Evolutionary conservation across 2,113 vertebrate genomes (phyloP).

Genomic region (Etheostoma spectabile): DNA sequence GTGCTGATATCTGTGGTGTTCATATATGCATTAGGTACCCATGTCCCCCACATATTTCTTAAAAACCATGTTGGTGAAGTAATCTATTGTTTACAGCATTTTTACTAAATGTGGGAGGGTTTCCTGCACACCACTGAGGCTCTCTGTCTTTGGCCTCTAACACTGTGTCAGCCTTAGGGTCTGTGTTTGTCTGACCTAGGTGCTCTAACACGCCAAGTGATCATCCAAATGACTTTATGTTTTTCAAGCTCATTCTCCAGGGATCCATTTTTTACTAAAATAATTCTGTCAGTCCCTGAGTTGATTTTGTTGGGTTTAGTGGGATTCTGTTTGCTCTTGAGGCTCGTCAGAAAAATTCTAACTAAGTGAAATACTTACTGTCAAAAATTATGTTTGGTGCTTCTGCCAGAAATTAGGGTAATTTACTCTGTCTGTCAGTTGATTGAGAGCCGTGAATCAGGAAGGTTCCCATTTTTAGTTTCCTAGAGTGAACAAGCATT

Average conservation of each 20-base stretch:
- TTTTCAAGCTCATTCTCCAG: constrained; percentile 21
- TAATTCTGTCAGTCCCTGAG: neutral
- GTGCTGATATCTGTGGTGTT: constrained; percentile 9
- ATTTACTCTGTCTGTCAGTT: neutral
- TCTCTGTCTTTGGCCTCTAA: constrained; percentile 58
- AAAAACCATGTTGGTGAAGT: neutral
- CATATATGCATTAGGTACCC: constrained; percentile 8
- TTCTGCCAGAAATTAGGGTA: neutral
- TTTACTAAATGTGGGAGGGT: constrained; percentile 29
- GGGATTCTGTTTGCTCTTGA: neutral
- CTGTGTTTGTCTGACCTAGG: constrained; percentile 70
- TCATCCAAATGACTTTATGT: constrained; percentile 9
- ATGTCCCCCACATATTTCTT: neutral
- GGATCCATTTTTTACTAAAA: constrained; percentile 1
- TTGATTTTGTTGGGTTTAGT: neutral
- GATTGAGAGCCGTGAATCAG: neutral
- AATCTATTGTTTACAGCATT: constrained; percentile 22
- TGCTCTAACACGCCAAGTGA: constrained; percentile 46
- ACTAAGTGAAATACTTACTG: neutral
- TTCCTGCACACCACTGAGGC: constrained; percentile 33
- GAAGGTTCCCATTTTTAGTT: neutral
- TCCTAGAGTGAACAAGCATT: neutral
- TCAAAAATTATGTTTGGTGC: neutral
- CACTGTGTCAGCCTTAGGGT: constrained; percentile 39
- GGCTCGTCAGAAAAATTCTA: neutral